Evolutionary conservation across 1,140 invertebrate genomes (phyloP).

Genomic region (Asobara japonica): DNA sequence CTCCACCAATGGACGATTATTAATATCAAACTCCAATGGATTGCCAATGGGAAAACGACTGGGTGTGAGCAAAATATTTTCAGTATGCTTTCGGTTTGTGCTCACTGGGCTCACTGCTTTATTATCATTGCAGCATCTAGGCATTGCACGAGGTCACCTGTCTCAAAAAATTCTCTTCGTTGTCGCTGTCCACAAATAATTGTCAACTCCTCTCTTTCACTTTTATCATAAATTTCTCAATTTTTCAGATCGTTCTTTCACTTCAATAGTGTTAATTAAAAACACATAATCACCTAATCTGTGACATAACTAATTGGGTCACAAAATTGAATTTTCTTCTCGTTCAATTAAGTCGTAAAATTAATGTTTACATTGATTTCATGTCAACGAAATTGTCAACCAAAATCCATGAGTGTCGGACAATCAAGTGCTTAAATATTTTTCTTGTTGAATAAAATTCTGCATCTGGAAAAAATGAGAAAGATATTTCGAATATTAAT

Average conservation of each 20-base stretch:
- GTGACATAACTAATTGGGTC: not conserved
- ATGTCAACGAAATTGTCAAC: not conserved
- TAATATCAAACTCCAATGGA: constrained; percentile 56
- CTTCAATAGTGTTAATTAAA: not conserved
- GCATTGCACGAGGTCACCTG: constrained; percentile 60
- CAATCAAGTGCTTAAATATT: not conserved
- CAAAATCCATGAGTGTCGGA: constrained; percentile 11
- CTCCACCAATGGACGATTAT: constrained; percentile 52
- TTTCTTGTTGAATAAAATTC: not conserved
- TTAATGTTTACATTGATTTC: not conserved
- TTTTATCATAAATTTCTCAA: not conserved
- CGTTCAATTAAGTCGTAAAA: not conserved
- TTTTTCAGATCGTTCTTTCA: not conserved
- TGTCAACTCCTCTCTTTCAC: not conserved
- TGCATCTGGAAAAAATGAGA: constrained; percentile 3
- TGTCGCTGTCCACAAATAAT: constrained; percentile 25
- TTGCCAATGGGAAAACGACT: constrained; percentile 56
- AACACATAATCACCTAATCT: not conserved
- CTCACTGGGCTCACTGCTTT: constrained; percentile 64
- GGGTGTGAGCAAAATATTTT: constrained; percentile 58
- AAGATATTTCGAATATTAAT: not conserved
- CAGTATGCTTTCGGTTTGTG: constrained; percentile 54
- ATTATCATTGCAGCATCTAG: constrained; percentile 66
- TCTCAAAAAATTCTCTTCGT: constrained; percentile 36
- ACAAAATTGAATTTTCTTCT: not conserved